Evolutionary conservation across 2,888 invertebrate genomes (phyloP).

Genomic region (Gnatocerus cornutus): DNA sequence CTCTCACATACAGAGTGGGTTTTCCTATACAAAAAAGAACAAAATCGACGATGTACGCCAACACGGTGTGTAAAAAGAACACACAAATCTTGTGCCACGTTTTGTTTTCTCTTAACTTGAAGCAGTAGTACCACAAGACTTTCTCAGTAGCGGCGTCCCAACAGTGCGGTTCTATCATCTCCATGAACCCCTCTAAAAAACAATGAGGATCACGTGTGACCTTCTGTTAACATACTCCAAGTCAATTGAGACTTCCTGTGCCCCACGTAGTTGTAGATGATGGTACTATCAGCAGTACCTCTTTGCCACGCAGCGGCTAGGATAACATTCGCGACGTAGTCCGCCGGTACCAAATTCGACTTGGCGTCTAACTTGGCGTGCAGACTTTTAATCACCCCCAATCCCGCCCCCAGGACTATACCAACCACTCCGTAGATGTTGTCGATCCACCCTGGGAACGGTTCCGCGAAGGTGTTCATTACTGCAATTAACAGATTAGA

Average conservation of each 20-base stretch:
- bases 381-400: slow-evolving; percentile 68
- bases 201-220: slow-evolving; percentile 55
- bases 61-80: slow-evolving; percentile 25
- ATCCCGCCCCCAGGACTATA: slow-evolving; percentile 53
- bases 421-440: slow-evolving; percentile 43
- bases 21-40: slow-evolving; percentile 20
- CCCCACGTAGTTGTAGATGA: not conserved
- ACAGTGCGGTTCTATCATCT: slow-evolving; percentile 64
- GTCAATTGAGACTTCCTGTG: not conserved
- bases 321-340: slow-evolving; percentile 77
- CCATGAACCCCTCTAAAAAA: slow-evolving; percentile 2
- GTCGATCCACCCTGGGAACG: not conserved
- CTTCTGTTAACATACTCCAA: not conserved
- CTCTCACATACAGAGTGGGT: slow-evolving; percentile 10
- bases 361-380: slow-evolving; percentile 71
- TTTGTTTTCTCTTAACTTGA: not conserved
- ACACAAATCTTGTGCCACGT: slow-evolving; percentile 16
- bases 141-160: slow-evolving; percentile 65
- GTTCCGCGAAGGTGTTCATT: not conserved
- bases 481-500: not conserved
- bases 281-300: not conserved
- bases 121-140: slow-evolving; percentile 23
- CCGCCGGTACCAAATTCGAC: slow-evolving; percentile 78
- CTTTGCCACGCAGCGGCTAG: slow-evolving; percentile 69
- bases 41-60: slow-evolving; percentile 22